These are phyloP conservation scores for Eilema depressum DNA, from an alignment of 2,888 invertebrate species.

Conservation along the genomic window DNA sequence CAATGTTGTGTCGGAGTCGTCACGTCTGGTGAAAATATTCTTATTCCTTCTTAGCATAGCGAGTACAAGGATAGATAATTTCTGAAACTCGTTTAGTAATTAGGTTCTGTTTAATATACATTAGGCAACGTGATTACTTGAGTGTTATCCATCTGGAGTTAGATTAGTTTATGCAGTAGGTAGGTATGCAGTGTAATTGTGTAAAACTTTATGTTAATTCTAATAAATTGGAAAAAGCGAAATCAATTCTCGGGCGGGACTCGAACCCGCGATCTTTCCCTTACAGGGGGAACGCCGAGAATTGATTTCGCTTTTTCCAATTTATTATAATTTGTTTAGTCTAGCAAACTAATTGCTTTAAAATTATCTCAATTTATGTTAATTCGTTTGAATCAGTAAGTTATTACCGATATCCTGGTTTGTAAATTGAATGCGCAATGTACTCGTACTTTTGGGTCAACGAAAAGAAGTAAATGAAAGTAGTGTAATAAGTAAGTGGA, in stretches of 20 bases:
- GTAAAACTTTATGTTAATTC: constrained; percentile 7
- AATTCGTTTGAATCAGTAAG: background rate
- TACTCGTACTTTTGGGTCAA: background rate
- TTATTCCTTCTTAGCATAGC: constrained; percentile 10
- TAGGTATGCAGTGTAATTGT: constrained; percentile 28
- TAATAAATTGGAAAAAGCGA: too few species aligned
- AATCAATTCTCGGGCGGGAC: too few species aligned
- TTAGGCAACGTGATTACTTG: constrained; percentile 28
- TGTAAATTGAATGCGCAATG: background rate
- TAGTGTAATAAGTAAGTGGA: too few species aligned
- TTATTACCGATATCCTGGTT: background rate
- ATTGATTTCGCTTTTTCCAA: too few species aligned
- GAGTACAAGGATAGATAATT: constrained; percentile 33
- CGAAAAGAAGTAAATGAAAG: too few species aligned
- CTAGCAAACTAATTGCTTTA: too few species aligned
- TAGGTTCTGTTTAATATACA: constrained; percentile 47
- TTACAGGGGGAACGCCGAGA: too few species aligned
- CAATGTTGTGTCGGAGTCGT: constrained; percentile 11
- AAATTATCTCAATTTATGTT: too few species aligned
- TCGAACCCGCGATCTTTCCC: too few species aligned
- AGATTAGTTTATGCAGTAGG: constrained; percentile 34
- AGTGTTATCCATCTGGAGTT: constrained; percentile 36
- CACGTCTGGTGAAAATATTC: constrained; percentile 9
- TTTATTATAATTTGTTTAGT: too few species aligned
- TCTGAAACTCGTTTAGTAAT: constrained; percentile 40